phyloP scores from a whole-genome alignment of 30 jellyfish, hydroid and myxozoan genomes.

The Aurelia aurita region DNA sequence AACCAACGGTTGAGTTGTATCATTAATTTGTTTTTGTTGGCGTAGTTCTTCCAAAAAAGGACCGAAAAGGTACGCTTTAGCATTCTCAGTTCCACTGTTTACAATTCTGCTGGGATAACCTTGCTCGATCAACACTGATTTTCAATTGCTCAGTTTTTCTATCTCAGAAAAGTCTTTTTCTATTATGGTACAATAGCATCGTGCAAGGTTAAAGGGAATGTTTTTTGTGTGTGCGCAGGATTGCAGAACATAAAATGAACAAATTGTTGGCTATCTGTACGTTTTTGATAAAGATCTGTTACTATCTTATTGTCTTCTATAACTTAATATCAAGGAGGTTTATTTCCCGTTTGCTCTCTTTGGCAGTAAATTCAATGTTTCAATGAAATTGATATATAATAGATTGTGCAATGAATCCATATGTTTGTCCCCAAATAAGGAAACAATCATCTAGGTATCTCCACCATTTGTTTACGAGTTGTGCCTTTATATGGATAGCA shows the following conservation, averaged over 20 bases:
- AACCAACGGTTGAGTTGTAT: too few species aligned
- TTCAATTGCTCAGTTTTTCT: too few species aligned
- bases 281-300: constrained; percentile 36
- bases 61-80: too few species aligned
- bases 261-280: constrained; percentile 57
- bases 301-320: constrained; percentile 6
- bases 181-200: constrained; percentile 5
- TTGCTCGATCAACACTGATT: too few species aligned
- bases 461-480: constrained; percentile 1
- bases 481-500: not conserved
- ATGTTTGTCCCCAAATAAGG: constrained; percentile 35
- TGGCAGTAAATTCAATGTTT: too few species aligned
- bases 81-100: too few species aligned
- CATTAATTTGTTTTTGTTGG: too few species aligned
- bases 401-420: constrained; percentile 8
- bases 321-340: constrained; percentile 14
- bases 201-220: constrained; percentile 35
- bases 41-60: too few species aligned
- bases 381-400: not conserved
- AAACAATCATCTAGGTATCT: constrained; percentile 36
- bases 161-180: not conserved
- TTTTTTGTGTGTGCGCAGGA: too few species aligned
- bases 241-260: too few species aligned
- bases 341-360: not conserved
- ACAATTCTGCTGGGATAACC: too few species aligned